Conservation (phyloP, 2,113 vertebrate species). For the Varanus komodoensis region DNA sequence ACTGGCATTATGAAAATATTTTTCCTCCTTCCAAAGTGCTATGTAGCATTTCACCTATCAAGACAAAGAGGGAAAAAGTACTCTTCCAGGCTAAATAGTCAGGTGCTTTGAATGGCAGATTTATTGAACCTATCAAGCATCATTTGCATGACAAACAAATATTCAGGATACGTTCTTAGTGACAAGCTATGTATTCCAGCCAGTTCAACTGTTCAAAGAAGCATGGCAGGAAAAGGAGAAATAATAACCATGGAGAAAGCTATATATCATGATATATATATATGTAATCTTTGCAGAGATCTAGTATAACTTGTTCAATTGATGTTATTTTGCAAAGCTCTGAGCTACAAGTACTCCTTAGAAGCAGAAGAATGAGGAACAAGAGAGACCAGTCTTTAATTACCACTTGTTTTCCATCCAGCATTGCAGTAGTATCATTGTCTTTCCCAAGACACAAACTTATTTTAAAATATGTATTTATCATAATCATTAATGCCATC, state of each 20-base stretch:
- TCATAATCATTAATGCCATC: no score
- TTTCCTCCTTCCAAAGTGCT: neutral
- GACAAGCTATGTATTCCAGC: neutral
- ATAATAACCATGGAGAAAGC: neutral
- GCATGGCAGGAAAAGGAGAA: neutral
- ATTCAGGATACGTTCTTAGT: neutral
- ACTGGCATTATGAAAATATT: neutral
- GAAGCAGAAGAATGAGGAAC: no score
- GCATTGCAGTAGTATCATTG: no score
- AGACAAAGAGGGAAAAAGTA: neutral
- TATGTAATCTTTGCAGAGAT: neutral
- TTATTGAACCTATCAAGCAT: neutral
- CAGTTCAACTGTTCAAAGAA: no score
- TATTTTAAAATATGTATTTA: no score
- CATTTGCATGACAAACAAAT: neutral
- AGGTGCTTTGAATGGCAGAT: neutral
- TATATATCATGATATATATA: neutral
- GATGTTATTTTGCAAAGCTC: neutral
- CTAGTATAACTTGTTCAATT: neutral
- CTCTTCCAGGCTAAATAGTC: neutral
- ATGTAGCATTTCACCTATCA: neutral
- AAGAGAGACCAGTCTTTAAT: no score
- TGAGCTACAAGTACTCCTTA: neutral
- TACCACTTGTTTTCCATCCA: no score
- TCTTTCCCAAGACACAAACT: no score